Percentiles rank a stretch among this genome's conserved stretches.
These are phyloP conservation scores for Turnix velox DNA, from an alignment of 2,113 vertebrate species.

Conservation along the genomic window DNA sequence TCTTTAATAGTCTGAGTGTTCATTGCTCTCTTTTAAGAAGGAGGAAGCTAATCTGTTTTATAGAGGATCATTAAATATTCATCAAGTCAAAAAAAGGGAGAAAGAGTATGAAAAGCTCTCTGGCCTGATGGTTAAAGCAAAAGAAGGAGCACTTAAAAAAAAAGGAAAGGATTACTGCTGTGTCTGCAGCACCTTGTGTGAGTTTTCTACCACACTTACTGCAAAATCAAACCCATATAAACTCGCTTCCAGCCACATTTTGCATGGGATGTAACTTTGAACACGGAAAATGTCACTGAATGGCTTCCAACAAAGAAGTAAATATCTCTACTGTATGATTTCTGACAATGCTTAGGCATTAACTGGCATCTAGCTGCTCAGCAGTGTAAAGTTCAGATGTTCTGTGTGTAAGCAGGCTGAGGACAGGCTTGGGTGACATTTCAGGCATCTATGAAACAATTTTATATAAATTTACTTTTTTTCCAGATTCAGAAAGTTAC, in stretches of 20 bases:
- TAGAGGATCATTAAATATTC: not conserved
- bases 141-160: not conserved
- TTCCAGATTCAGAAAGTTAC: not conserved
- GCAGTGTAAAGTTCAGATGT: conserved; percentile 1
- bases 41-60: not conserved
- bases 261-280: not conserved
- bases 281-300: conserved; percentile 29
- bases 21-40: not conserved
- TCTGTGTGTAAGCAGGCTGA: not conserved
- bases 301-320: not conserved
- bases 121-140: not conserved
- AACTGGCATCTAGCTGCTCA: conserved; percentile 20
- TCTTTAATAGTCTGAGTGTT: not conserved
- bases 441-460: not conserved
- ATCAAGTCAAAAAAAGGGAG: not conserved
- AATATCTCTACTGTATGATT: not conserved
- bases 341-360: conserved; percentile 20
- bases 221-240: not conserved
- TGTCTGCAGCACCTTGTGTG: not conserved
- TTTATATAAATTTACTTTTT: not conserved
- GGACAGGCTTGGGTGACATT: not conserved
- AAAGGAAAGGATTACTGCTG: not conserved
- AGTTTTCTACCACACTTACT: not conserved
- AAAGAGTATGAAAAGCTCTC: not conserved
- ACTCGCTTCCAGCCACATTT: conserved; percentile 1